Conservation (phyloP, 2,888 invertebrate genomes). For the Chaitophorus viminalis region DNA sequence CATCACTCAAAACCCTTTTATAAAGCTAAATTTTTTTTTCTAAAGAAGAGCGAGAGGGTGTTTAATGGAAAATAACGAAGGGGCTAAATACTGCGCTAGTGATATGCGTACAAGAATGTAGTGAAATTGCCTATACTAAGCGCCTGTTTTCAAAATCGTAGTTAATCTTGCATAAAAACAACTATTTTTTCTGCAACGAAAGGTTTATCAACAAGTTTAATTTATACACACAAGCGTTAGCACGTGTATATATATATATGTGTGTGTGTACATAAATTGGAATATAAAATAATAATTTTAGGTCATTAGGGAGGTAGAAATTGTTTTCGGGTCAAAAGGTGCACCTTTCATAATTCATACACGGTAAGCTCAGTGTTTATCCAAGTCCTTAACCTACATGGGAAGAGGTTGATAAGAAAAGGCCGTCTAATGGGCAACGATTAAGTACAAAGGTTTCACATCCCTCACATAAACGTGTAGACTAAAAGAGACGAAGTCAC, state of each 20-base stretch:
- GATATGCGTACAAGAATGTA: conserved; percentile 29
- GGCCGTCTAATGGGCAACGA: conserved; percentile 52
- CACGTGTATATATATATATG: background rate
- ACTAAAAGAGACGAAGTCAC: conserved; percentile 42
- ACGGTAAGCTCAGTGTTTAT: conserved; percentile 33
- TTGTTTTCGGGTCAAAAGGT: conserved; percentile 57
- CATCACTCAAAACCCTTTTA: conserved; percentile 57
- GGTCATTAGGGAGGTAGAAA: conserved; percentile 47
- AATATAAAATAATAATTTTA: conserved; percentile 54
- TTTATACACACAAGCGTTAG: conserved; percentile 26
- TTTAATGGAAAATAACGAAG: conserved; percentile 49
- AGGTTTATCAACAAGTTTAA: conserved; percentile 38
- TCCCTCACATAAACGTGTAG: conserved; percentile 43
- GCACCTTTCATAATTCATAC: conserved; percentile 53
- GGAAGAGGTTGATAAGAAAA: conserved; percentile 55
- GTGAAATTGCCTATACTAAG: conserved; percentile 49
- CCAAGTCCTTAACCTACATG: conserved; percentile 59
- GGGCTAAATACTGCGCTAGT: conserved; percentile 10
- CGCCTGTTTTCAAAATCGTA: conserved; percentile 19
- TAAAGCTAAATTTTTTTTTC: conserved; percentile 9
- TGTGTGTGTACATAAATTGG: conserved; percentile 11
- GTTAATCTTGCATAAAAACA: background rate
- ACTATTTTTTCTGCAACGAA: conserved; percentile 9
- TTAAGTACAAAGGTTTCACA: conserved; percentile 56
- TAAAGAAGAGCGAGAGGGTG: background rate